Conservation (phyloP, 2,797 vertebrate species). For the Helostoma temminkii region DNA sequence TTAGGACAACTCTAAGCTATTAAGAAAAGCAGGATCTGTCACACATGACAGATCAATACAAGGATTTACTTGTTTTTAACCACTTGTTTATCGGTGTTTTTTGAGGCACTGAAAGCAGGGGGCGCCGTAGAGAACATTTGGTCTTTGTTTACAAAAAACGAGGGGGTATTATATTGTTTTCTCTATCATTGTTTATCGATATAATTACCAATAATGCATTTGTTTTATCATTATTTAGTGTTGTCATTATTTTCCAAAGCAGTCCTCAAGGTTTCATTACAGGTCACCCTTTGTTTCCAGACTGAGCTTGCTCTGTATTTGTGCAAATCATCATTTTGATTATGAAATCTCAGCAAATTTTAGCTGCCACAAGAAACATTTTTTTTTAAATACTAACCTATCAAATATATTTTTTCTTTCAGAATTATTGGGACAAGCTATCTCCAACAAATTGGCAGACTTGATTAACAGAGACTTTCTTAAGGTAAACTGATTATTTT, state of each 20-base stretch:
- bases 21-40: slow-evolving; percentile 24
- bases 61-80: slow-evolving; percentile 38
- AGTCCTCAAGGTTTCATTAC: background rate
- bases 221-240: background rate
- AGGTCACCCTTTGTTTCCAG: slow-evolving; percentile 31
- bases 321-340: slow-evolving; percentile 64
- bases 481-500: slow-evolving; percentile 75
- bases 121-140: slow-evolving; percentile 78
- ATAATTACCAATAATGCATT: background rate
- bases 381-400: slow-evolving; percentile 28
- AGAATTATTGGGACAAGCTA: slow-evolving; percentile 86
- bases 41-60: slow-evolving; percentile 7
- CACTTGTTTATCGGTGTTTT: slow-evolving; percentile 75
- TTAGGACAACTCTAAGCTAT: background rate
- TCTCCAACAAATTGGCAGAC: slow-evolving; percentile 86
- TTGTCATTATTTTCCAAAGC: background rate
- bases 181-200: background rate
- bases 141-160: slow-evolving; percentile 84
- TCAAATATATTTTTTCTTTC: slow-evolving; percentile 56
- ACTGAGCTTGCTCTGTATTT: slow-evolving; percentile 27
- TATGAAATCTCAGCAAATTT: slow-evolving; percentile 67
- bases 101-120: slow-evolving; percentile 72
- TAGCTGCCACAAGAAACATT: background rate
- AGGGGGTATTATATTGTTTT: slow-evolving; percentile 56
- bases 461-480: slow-evolving; percentile 85